A percentile compares a stretch with the other conserved stretches of the same genome.
Conservation (phyloP, 2,888 invertebrate genomes). For the Sympetrum striolatum region DNA sequence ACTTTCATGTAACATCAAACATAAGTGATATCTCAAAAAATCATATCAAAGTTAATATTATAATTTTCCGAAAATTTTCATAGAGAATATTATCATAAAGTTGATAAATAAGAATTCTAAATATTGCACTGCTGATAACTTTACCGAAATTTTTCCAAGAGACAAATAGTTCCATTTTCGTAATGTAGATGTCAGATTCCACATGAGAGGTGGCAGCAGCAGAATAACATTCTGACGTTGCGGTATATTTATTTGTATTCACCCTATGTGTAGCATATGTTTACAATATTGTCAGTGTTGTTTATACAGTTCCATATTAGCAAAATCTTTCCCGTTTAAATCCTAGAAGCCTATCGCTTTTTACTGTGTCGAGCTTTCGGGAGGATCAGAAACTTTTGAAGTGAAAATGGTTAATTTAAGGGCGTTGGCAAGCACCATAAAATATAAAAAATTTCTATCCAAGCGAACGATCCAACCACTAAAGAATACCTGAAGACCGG, state of each 20-base stretch:
- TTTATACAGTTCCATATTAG: too few relatives aligned
- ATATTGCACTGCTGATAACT: not conserved
- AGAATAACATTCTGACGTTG: not conserved
- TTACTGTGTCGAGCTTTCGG: not conserved
- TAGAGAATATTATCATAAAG: not conserved
- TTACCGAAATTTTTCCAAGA: slow-evolving; percentile 6
- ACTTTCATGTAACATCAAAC: not conserved
- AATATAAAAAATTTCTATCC: not conserved
- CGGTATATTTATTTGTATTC: not conserved
- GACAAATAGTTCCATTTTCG: slow-evolving; percentile 6
- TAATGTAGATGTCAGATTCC: slow-evolving; percentile 11
- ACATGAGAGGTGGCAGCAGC: not conserved
- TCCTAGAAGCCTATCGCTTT: not conserved
- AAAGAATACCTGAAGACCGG: slow-evolving; percentile 12
- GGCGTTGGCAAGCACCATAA: slow-evolving; percentile 11
- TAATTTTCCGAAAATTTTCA: not conserved
- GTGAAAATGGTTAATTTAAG: not conserved
- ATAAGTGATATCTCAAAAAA: not conserved
- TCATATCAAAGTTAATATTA: not conserved
- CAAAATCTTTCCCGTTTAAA: not conserved
- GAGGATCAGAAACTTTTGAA: not conserved
- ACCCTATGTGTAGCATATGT: too few relatives aligned
- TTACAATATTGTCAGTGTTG: too few relatives aligned
- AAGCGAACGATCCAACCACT: not conserved
- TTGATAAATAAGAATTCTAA: not conserved